Evolutionary conservation across 92 coral and sea anemone species (phyloP), one percentile per base, ranked within the genome.

Genomic region (Zoanthus solanderi): DNA sequence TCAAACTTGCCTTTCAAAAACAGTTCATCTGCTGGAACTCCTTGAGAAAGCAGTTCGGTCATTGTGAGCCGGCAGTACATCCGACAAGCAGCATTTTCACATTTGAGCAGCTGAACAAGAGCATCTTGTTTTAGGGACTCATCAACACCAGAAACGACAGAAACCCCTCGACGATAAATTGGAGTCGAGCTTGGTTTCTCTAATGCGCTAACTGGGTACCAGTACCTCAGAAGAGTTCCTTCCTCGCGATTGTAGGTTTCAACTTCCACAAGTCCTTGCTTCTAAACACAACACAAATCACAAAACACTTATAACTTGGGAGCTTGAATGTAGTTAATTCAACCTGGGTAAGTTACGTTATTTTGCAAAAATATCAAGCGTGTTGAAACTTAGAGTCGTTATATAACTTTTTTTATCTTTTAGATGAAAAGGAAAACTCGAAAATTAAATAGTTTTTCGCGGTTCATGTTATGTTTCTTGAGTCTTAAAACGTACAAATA

Each of bases 181-280:
- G 94, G 90, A 23, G 92, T 84, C 46, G 85, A 81, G 29, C 74
- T 68, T 29, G 98, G 98, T 68, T 93, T 93, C 93, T 95, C 95
- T 52, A 96, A 76, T 10, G 92, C 92, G 53, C 77, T 76, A 74
- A 96, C 92, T 50, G 99, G 99, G 87, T 95, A 96, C 99, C 99
- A 96, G 90, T 93, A 96, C 50, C 98, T 92, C 91, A 95, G 88
- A 9, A 96, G 94, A 47, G 94, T 89, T 54, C 99, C 99, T 71
- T 96, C 99, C 76, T 95, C 98, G 32, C 96, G 96, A 83, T 95
- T 95, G 92, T 96, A 96, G 0, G 98, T 94, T 48, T 96, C 98
- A 12, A 96, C 94, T 74, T 95, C 96, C 4, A 93, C 96, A 16
- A 93, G 81, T 48, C 90, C 94, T 73, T 94, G 93, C 65, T 93